Percentiles rank a stretch among this genome's conserved stretches.
Evolutionary conservation across 2,113 vertebrate species (phyloP).

Genomic region (Hippoglossus stenolepis): DNA sequence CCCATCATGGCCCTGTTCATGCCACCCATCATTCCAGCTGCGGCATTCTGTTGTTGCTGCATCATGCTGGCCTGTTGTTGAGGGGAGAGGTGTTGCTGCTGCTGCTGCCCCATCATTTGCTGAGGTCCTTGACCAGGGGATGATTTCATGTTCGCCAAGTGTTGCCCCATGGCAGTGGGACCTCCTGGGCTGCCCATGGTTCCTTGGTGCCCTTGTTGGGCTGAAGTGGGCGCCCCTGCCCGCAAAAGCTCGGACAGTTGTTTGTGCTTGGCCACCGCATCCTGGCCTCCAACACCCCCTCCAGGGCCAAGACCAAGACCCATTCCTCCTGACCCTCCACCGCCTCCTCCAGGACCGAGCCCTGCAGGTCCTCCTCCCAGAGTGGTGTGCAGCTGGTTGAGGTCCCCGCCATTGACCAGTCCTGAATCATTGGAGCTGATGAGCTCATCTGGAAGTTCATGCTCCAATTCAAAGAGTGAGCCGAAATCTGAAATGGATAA

Average conservation of each 20-base stretch:
- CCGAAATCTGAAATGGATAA: slow-evolving; percentile 90
- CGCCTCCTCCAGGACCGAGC: slow-evolving; percentile 69
- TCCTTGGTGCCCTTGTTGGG: slow-evolving; percentile 83
- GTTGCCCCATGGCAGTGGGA: slow-evolving; percentile 75
- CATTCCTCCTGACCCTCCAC: slow-evolving; percentile 70
- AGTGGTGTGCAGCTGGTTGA: slow-evolving; percentile 92
- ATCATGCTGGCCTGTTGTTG: slow-evolving; percentile 88
- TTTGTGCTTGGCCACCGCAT: slow-evolving; percentile 98
- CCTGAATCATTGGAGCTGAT: slow-evolving; percentile 93
- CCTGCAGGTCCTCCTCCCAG: slow-evolving; percentile 84
- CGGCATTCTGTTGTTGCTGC: slow-evolving; percentile 86
- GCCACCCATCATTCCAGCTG: slow-evolving; percentile 78
- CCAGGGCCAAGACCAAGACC: slow-evolving; percentile 81
- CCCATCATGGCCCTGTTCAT: slow-evolving; percentile 83
- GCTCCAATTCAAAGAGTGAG: slow-evolving; percentile 96
- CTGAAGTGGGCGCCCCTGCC: slow-evolving; percentile 83
- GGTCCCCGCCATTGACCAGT: slow-evolving; percentile 93
- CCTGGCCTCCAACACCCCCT: slow-evolving; percentile 80
- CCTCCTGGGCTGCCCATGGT: slow-evolving; percentile 81
- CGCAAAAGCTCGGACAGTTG: slow-evolving; percentile 96
- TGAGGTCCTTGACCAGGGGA: slow-evolving; percentile 78
- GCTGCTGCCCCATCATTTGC: slow-evolving; percentile 77
- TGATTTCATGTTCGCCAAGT: slow-evolving; percentile 81
- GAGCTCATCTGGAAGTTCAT: slow-evolving; percentile 97
- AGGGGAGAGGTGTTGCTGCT: slow-evolving; percentile 80